Conservation (phyloP, 2,113 vertebrate genomes). For the Thymallus thymallus region DNA sequence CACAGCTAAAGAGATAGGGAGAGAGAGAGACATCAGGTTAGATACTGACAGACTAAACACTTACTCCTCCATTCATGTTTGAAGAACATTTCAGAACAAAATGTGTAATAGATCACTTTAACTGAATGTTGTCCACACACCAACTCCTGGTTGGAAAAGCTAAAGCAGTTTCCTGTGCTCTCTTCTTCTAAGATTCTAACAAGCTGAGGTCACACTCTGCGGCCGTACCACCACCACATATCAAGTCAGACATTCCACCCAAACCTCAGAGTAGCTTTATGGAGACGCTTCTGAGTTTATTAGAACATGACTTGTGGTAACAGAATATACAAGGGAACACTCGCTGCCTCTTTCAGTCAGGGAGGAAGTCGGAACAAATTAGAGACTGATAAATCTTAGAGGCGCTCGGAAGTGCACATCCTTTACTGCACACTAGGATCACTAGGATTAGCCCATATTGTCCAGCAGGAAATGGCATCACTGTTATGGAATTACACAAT, state of each 20-base stretch:
- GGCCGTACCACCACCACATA: slow-evolving; percentile 33
- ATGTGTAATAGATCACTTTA: neutral
- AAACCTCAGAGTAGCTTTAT: slow-evolving; percentile 52
- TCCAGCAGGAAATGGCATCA: slow-evolving; percentile 48
- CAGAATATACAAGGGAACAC: slow-evolving; percentile 42
- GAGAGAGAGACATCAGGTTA: slow-evolving; percentile 32
- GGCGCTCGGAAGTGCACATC: slow-evolving; percentile 50
- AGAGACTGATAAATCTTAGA: slow-evolving; percentile 28
- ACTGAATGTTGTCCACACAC: neutral
- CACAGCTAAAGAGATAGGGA: slow-evolving; percentile 74
- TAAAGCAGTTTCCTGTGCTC: slow-evolving; percentile 28
- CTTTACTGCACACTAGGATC: slow-evolving; percentile 15
- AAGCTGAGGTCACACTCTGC: no score
- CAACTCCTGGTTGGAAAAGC: neutral
- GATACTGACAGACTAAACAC: neutral
- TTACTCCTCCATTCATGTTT: no score
- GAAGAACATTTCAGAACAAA: neutral
- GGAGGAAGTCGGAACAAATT: slow-evolving; percentile 59
- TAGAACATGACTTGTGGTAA: slow-evolving; percentile 15
- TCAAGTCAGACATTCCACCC: slow-evolving; percentile 52
- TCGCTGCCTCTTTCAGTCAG: slow-evolving; percentile 29
- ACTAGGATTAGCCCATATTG: neutral
- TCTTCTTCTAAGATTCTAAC: no score
- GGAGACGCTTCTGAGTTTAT: slow-evolving; percentile 23
- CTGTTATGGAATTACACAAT: slow-evolving; percentile 41